phyloP scores from a whole-genome alignment of 2,888 invertebrate genomes.

The Cerceris ruficornis region DNA sequence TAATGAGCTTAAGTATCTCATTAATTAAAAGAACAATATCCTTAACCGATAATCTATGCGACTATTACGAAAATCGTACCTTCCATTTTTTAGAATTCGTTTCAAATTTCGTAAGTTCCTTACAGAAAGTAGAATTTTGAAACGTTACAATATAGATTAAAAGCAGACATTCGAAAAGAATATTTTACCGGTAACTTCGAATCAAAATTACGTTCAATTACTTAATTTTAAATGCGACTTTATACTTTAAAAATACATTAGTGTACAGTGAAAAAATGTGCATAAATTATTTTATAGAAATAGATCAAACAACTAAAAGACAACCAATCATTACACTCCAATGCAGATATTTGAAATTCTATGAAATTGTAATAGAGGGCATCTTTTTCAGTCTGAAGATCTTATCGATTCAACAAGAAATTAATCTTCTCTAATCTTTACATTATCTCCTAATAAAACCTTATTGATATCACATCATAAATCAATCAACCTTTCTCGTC shows the following conservation, averaged over 20 bases:
- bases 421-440: too few species aligned
- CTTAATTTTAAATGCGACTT: neutral
- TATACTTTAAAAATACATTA: neutral
- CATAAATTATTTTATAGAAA: neutral
- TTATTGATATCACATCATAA: too few species aligned
- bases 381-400: neutral
- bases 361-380: slow-evolving; percentile 16
- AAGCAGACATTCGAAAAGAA: slow-evolving; percentile 11
- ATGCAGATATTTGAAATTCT: slow-evolving; percentile 8
- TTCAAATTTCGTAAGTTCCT: neutral
- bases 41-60: neutral
- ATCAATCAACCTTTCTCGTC: too few species aligned
- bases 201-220: neutral
- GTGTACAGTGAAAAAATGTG: neutral
- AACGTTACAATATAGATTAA: neutral
- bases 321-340: slow-evolving; percentile 7
- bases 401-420: neutral
- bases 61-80: neutral
- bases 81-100: neutral
- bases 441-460: too few species aligned
- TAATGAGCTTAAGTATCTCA: too few species aligned
- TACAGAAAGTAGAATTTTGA: neutral
- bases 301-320: slow-evolving; percentile 12
- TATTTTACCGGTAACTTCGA: neutral
- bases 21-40: too few species aligned